Evolutionary conservation across 2,888 invertebrate species (phyloP), one percentile per base, ranked within the genome.

Genomic region (Pharmacophagus antenor): DNA sequence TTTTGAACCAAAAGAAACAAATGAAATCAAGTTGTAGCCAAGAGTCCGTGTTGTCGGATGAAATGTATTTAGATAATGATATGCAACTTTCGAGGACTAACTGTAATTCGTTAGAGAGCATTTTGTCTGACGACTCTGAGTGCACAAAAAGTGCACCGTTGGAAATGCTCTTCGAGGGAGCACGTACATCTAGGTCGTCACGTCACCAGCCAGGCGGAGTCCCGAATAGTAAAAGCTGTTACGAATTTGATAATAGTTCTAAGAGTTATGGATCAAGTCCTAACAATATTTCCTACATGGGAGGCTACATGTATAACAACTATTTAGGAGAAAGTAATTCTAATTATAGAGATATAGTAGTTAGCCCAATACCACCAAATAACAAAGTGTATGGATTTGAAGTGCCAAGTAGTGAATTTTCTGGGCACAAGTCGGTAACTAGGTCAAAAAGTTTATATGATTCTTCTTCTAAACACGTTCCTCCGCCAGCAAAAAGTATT

Each of bases 51-150:
- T 74, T 96, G 6, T 95, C 95, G 0, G 95, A 95, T 65, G 95
- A 95, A 66, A 93, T 93, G 67, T 88, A 77, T 61, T 70, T 92
- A 52, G 88, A 88, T 18, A 85, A 87, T 31, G 93, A 93, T 56
- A 92, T 92, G 67, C 94, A 93, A 44, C 88, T 93, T 62, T 91
- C 90, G 1, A 92, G 93, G 71, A 93, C 93, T 4, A 94, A 94
- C 71, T 95, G 95, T 72, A 94, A 95, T 71, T 96, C 95, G 59
- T 91, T 96, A 71, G 96, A 96, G 75, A 95, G 95, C 70, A 93
- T 96, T 5, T 77, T 96, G 0, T 95, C 95, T 0, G 96, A 96
- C 76, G 96, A 95, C 65, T 95, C 95, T 0, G 94, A 94, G 68
- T 92, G 93, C 67, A 95, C 95, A 6, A 95, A 95, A 79, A 95